These are phyloP conservation scores for Brachyrhaphis roseni DNA, from an alignment of 2,797 vertebrate genomes.

Conservation along the genomic window DNA sequence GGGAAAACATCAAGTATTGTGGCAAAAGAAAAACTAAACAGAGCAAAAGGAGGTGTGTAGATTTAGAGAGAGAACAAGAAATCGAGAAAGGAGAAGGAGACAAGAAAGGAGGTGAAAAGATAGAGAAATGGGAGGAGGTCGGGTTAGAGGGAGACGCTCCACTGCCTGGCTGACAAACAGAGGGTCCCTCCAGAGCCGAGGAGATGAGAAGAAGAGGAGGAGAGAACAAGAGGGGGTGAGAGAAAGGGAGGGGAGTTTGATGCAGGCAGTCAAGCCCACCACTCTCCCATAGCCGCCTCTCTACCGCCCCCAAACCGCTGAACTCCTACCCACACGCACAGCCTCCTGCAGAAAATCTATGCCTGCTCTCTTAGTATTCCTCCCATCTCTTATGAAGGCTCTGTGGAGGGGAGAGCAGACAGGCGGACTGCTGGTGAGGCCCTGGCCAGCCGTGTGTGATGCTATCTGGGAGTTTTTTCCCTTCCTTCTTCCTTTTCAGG, in stretches of 20 bases:
- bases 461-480: constrained; percentile 62
- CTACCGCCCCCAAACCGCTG: constrained; percentile 45
- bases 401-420: constrained; percentile 76
- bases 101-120: constrained; percentile 19
- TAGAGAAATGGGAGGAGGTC: constrained; percentile 55
- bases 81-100: constrained; percentile 43
- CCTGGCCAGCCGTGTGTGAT: constrained; percentile 77
- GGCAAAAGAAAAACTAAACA: constrained; percentile 33
- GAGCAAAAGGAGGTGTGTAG: constrained; percentile 31
- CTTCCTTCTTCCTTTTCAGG: constrained; percentile 49
- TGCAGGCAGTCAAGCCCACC: constrained; percentile 81
- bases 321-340: background rate
- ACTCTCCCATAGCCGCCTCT: constrained; percentile 64
- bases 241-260: constrained; percentile 80
- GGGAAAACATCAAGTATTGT: constrained; percentile 38
- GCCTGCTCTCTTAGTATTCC: constrained; percentile 84
- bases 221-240: constrained; percentile 68
- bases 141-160: constrained; percentile 80
- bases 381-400: constrained; percentile 78
- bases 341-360: constrained; percentile 82
- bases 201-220: constrained; percentile 77
- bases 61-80: constrained; percentile 40
- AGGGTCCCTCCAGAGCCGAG: constrained; percentile 82
- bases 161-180: constrained; percentile 86
- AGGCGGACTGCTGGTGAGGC: constrained; percentile 78